These are phyloP conservation scores for Nasonia vitripennis DNA, from an alignment of 1,140 invertebrate species.

Conservation along the genomic window DNA sequence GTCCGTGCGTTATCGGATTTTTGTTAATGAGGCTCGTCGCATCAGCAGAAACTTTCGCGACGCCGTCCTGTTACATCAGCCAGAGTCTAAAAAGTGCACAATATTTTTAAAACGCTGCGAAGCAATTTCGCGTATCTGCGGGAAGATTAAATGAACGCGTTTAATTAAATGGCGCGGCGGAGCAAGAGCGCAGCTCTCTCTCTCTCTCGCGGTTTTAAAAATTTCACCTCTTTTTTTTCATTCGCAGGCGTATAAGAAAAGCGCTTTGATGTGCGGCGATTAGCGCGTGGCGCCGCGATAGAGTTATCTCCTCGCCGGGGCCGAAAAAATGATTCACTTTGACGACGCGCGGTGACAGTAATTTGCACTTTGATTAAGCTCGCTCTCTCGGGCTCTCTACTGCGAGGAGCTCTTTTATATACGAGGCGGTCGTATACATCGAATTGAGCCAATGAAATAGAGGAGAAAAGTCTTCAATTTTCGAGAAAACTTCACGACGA, in stretches of 20 bases:
- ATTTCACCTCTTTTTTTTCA: background rate
- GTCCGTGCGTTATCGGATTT: background rate
- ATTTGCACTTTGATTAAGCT: too few species aligned
- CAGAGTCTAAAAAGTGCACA: too few species aligned
- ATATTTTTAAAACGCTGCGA: background rate
- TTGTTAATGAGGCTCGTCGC: background rate
- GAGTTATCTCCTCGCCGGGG: background rate
- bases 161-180: slow-evolving; percentile 17
- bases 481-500: too few species aligned
- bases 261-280: background rate
- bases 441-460: too few species aligned
- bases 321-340: background rate
- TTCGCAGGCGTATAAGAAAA: background rate
- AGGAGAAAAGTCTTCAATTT: too few species aligned
- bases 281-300: background rate
- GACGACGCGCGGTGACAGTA: background rate
- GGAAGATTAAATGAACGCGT: slow-evolving; percentile 14
- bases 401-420: too few species aligned
- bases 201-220: background rate
- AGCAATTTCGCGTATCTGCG: background rate
- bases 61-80: too few species aligned
- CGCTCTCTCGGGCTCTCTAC: too few species aligned
- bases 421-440: too few species aligned
- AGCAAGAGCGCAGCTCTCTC: background rate
- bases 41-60: too few species aligned